Percentiles rank a stretch among this genome's conserved stretches.
phyloP scores from a whole-genome alignment of 2,113 vertebrate species.

The Anguilla japonica region DNA sequence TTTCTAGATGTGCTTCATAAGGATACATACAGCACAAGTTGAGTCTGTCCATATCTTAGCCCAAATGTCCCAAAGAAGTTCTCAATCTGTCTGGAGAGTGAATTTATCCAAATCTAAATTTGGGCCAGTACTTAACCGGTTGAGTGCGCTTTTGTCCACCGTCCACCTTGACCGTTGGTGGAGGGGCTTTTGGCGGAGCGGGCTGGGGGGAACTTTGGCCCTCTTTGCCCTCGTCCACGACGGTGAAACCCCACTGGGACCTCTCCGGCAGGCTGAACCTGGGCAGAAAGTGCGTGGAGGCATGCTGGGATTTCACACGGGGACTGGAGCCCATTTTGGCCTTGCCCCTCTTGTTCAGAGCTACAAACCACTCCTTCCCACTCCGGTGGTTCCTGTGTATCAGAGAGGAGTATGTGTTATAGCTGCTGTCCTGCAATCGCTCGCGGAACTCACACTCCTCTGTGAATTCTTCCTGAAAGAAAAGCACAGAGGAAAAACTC shows the following conservation, averaged over 20 bases:
- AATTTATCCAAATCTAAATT: slow-evolving; percentile 88
- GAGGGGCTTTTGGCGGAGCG: slow-evolving; percentile 44
- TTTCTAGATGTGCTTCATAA: background rate
- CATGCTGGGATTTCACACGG: slow-evolving; percentile 85
- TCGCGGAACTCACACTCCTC: slow-evolving; percentile 94
- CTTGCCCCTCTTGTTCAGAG: slow-evolving; percentile 94
- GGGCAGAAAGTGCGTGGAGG: slow-evolving; percentile 93
- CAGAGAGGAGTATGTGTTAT: slow-evolving; percentile 93
- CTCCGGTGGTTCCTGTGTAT: slow-evolving; percentile 79
- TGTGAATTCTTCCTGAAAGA: slow-evolving; percentile 78
- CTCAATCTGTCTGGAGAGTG: background rate
- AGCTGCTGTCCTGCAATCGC: slow-evolving; percentile 97
- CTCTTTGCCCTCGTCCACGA: slow-evolving; percentile 65
- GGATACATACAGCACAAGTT: background rate
- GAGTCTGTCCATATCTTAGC: background rate
- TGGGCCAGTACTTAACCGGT: slow-evolving; percentile 85
- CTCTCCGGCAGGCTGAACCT: slow-evolving; percentile 71
- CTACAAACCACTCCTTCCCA: slow-evolving; percentile 89
- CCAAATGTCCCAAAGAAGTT: background rate
- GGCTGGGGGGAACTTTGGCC: slow-evolving; percentile 65
- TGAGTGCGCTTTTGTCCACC: slow-evolving; percentile 58
- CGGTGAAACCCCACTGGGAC: slow-evolving; percentile 78
- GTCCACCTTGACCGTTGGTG: slow-evolving; percentile 48
- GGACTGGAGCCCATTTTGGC: slow-evolving; percentile 93
- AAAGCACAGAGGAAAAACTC: background rate